Evolutionary conservation across 1,140 invertebrate species (phyloP).

Genomic region (Trypoxylus dichotomus): DNA sequence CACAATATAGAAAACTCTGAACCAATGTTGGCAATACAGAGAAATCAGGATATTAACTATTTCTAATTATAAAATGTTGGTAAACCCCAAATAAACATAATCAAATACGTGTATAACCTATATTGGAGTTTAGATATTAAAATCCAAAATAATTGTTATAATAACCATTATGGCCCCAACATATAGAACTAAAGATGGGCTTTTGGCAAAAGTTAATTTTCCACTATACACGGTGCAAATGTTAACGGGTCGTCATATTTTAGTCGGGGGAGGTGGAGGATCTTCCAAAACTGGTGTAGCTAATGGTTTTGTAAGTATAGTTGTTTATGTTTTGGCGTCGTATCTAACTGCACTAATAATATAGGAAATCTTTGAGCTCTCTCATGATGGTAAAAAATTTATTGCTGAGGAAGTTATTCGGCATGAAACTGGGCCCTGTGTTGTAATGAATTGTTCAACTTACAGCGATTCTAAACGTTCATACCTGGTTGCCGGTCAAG

Average conservation of each 20-base stretch:
- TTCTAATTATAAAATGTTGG: neutral
- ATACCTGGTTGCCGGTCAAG: constrained; percentile 86
- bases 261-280: constrained; percentile 94
- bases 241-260: constrained; percentile 87
- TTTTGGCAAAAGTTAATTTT: constrained; percentile 86
- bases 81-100: neutral
- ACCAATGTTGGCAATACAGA: too few species aligned
- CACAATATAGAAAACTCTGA: too few species aligned
- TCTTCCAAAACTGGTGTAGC: constrained; percentile 92
- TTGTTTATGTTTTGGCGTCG: neutral
- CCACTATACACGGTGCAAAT: constrained; percentile 89
- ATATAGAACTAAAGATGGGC: constrained; percentile 62
- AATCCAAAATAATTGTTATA: neutral
- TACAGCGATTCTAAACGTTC: constrained; percentile 69
- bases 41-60: too few species aligned
- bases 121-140: neutral
- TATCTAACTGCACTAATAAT: constrained; percentile 30
- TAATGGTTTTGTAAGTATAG: constrained; percentile 86
- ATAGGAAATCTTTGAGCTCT: constrained; percentile 90
- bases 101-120: constrained; percentile 21
- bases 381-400: constrained; percentile 77
- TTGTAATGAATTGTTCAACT: constrained; percentile 88
- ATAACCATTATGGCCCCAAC: constrained; percentile 42
- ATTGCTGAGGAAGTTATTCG: constrained; percentile 82
- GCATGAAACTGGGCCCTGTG: constrained; percentile 84